These are phyloP conservation scores for Schrankia costaestrigalis DNA, from an alignment of 2,888 invertebrate species.

Conservation along the genomic window DNA sequence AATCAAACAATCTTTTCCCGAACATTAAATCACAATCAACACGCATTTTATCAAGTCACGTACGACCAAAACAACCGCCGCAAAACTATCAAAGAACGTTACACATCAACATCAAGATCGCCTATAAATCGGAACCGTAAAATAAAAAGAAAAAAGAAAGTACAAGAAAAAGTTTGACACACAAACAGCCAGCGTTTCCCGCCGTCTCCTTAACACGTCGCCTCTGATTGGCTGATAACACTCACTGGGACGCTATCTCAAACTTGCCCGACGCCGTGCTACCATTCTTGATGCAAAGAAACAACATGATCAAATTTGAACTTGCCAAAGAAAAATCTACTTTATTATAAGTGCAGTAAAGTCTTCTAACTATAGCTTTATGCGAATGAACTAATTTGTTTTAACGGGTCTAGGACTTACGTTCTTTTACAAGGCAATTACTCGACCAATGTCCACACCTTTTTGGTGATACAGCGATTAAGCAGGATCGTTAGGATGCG, in stretches of 20 bases:
- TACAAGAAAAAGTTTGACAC: conserved; percentile 26
- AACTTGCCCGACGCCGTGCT: conserved; percentile 34
- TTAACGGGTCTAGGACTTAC: conserved; percentile 29
- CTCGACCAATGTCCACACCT: conserved; percentile 31
- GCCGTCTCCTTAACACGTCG: conserved; percentile 34
- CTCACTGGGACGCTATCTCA: conserved; percentile 36
- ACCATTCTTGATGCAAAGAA: conserved; percentile 22
- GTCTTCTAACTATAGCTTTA: conserved; percentile 1
- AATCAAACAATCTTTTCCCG: no score
- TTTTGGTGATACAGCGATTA: no score
- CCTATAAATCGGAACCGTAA: conserved; percentile 4
- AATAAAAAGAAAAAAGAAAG: conserved; percentile 13
- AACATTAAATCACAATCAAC: no score
- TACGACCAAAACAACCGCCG: no score
- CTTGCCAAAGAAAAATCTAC: conserved; percentile 8
- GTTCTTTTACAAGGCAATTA: conserved; percentile 41
- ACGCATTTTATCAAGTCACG: no score
- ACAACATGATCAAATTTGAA: conserved; percentile 1
- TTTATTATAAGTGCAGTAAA: conserved; percentile 1
- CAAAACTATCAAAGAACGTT: no score
- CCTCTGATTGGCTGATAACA: conserved; percentile 39
- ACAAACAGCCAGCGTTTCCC: conserved; percentile 30
- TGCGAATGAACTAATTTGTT: conserved; percentile 8
- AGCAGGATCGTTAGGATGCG: no score
- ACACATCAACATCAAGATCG: no score